Evolutionary conservation across 2,797 vertebrate species (phyloP).

Genomic region (Lycodopsis pacificus): DNA sequence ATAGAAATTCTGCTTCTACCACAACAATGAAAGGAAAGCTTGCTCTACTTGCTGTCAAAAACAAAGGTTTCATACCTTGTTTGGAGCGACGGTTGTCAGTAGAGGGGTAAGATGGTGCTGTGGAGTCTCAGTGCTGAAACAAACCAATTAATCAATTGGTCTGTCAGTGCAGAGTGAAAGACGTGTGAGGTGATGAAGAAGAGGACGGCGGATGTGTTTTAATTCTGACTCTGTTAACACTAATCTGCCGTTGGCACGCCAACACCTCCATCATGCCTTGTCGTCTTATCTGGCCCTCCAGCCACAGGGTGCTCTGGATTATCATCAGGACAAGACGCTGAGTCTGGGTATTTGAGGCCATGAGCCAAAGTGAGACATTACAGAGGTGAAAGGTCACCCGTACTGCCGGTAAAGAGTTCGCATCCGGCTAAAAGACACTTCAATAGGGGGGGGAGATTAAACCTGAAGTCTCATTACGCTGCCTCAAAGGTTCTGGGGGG

Average conservation of each 20-base stretch:
- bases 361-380: slow-evolving; percentile 1
- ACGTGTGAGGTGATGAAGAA: neutral
- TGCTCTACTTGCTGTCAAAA: neutral
- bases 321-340: neutral
- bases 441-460: neutral
- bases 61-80: neutral
- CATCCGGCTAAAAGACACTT: neutral
- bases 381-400: slow-evolving; percentile 9
- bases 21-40: neutral
- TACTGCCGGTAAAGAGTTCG: neutral
- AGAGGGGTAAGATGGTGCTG: neutral
- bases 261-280: slow-evolving; percentile 43
- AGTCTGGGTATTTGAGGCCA: neutral
- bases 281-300: slow-evolving; percentile 30
- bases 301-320: slow-evolving; percentile 12
- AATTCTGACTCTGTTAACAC: slow-evolving; percentile 22
- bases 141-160: neutral
- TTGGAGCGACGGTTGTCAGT: neutral
- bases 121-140: neutral
- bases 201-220: neutral
- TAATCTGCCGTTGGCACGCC: slow-evolving; percentile 46
- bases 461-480: neutral
- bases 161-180: neutral
- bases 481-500: neutral
- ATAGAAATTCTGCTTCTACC: neutral